These are phyloP conservation scores for Drosophila biarmipes DNA, from an alignment of 1,140 invertebrate species.

Conservation along the genomic window DNA sequence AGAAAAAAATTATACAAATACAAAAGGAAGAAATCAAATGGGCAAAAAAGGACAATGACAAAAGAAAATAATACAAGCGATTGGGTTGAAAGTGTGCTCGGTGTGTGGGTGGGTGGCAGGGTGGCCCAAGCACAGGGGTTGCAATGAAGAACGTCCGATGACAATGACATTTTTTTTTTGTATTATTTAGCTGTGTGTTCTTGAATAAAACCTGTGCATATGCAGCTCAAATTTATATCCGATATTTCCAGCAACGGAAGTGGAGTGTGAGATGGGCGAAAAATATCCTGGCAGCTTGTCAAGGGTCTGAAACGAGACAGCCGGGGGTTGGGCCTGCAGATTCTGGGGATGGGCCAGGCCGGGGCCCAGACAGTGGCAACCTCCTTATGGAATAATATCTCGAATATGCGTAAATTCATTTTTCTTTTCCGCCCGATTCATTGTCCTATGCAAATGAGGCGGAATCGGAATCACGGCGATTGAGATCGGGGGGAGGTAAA, in stretches of 20 bases:
- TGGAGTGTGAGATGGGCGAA: conserved; percentile 15
- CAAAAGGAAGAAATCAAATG: conserved; percentile 77
- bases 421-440: conserved; percentile 43
- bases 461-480: conserved; percentile 23
- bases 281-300: conserved; percentile 53
- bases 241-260: conserved; percentile 27
- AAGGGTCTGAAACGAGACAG: conserved; percentile 36
- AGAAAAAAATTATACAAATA: conserved; percentile 82
- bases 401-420: conserved; percentile 81
- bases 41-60: conserved; percentile 74
- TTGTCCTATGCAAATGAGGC: conserved; percentile 65
- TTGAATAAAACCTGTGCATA: conserved; percentile 60
- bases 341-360: not conserved
- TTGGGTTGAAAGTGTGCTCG: conserved; percentile 46
- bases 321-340: conserved; percentile 3
- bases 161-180: conserved; percentile 62
- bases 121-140: conserved; percentile 46
- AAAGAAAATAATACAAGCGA: conserved; percentile 78
- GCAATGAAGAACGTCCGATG: conserved; percentile 72
- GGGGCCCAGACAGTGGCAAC: conserved; percentile 29
- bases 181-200: conserved; percentile 24
- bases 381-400: conserved; percentile 70
- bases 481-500: not conserved
- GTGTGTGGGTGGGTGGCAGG: conserved; percentile 2
- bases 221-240: conserved; percentile 55